Percentiles rank a stretch among this genome's conserved stretches.
Conservation (phyloP, 2,888 invertebrate species). For the Isoperla grammatica region DNA sequence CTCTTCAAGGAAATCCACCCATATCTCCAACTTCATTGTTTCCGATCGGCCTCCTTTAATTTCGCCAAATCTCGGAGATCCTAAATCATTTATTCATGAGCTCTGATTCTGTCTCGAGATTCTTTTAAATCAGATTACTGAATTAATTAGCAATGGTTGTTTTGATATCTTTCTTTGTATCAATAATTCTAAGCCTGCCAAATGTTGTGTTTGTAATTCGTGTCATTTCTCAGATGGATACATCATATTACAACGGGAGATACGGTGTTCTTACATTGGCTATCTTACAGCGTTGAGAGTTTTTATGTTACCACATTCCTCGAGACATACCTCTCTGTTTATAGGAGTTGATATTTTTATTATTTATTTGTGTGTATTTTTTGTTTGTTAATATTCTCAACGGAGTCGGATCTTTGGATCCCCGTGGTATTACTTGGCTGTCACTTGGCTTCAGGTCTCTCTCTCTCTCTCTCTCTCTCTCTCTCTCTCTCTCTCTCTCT, state of each 20-base stretch:
- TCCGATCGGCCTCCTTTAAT: no score
- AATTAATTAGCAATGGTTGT: constrained; percentile 5
- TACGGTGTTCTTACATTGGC: not conserved
- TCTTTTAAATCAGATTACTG: not conserved
- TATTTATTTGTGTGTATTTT: constrained; percentile 12
- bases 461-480: not conserved
- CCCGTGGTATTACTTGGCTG: not conserved
- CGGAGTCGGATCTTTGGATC: constrained; percentile 2
- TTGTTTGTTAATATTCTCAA: constrained; percentile 16
- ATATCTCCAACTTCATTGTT: no score
- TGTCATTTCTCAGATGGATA: constrained; percentile 17
- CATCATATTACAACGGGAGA: constrained; percentile 8
- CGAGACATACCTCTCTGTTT: not conserved
- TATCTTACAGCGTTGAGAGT: not conserved
- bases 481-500: not conserved
- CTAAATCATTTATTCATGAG: no score
- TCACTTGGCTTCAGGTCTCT: not conserved
- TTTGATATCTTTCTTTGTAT: constrained; percentile 14
- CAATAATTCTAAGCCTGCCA: not conserved
- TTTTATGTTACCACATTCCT: not conserved
- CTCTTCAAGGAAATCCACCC: no score
- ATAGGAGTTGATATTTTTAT: constrained; percentile 3
- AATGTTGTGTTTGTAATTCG: constrained; percentile 17
- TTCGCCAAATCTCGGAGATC: no score
- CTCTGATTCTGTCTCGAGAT: no score